These are phyloP conservation scores for Porites lobata DNA, from an alignment of 92 coral and sea anemone species.

Conservation along the genomic window DNA sequence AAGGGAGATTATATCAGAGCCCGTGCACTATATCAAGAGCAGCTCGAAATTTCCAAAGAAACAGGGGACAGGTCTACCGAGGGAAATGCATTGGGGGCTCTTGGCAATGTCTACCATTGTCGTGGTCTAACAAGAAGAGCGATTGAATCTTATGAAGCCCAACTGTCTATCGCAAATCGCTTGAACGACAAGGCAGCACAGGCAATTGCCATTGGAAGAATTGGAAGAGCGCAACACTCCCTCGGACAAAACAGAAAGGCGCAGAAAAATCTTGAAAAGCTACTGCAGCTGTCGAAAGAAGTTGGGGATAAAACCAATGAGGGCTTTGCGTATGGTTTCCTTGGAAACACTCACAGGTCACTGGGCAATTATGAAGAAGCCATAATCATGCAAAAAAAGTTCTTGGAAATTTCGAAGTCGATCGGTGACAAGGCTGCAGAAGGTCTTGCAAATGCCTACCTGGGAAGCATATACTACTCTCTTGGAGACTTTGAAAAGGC, in stretches of 20 bases:
- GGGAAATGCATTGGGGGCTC: constrained; percentile 29
- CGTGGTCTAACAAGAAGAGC: constrained; percentile 28
- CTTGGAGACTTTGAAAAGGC: constrained; percentile 35
- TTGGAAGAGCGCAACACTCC: constrained; percentile 19
- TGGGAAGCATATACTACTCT: constrained; percentile 37
- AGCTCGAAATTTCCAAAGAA: constrained; percentile 2
- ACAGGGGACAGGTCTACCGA: constrained; percentile 15
- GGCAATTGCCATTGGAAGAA: constrained; percentile 8
- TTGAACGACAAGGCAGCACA: constrained; percentile 15
- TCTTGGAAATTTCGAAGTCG: constrained; percentile 25
- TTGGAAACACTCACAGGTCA: constrained; percentile 21
- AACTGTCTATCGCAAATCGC: background rate
- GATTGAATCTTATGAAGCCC: constrained; percentile 17
- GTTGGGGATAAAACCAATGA: constrained; percentile 18
- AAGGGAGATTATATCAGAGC: constrained; percentile 35
- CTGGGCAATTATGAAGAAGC: constrained; percentile 36
- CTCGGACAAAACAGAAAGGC: constrained; percentile 18
- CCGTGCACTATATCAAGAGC: constrained; percentile 22
- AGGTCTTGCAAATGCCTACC: constrained; percentile 15
- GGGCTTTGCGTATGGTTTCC: constrained; percentile 31
- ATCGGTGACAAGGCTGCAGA: constrained; percentile 28
- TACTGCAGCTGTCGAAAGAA: constrained; percentile 10
- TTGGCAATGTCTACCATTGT: constrained; percentile 39
- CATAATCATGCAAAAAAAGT: constrained; percentile 21
- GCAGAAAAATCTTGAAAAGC: constrained; percentile 20